A percentile compares a stretch with the other conserved stretches of the same genome.
Conservation (phyloP, 2,797 vertebrate species). For the Lindbergichthys nudifrons region DNA sequence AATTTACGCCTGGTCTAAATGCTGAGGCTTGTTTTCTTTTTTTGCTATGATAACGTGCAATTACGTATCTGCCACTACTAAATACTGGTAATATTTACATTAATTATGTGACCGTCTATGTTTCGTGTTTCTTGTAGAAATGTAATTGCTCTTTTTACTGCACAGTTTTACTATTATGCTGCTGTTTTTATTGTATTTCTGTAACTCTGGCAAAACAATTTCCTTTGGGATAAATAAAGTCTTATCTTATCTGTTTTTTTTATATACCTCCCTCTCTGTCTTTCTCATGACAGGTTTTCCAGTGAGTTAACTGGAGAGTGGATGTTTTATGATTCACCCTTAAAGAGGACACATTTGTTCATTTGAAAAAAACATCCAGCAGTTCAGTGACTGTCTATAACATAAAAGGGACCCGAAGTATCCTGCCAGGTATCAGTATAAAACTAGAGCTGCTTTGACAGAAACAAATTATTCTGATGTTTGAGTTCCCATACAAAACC, state of each 20-base stretch:
- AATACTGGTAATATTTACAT: too few relatives aligned
- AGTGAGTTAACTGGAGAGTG: conserved; percentile 15
- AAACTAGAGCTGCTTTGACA: conserved; percentile 42
- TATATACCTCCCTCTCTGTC: conserved; percentile 8
- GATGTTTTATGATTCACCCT: conserved; percentile 20
- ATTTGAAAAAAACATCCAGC: conserved; percentile 7
- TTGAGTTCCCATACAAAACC: conserved; percentile 13
- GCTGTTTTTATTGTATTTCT: too few relatives aligned
- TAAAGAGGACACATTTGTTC: not conserved
- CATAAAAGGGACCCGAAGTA: not conserved
- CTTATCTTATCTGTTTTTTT: not conserved
- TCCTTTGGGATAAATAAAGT: too few relatives aligned
- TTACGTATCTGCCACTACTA: too few relatives aligned
- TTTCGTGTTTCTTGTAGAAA: too few relatives aligned
- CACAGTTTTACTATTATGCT: too few relatives aligned
- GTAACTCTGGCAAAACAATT: too few relatives aligned
- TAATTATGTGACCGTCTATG: too few relatives aligned
- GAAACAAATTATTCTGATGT: conserved; percentile 32
- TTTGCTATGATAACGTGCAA: too few relatives aligned
- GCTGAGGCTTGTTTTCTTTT: conserved; percentile 35
- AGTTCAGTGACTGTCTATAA: not conserved
- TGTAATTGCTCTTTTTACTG: too few relatives aligned
- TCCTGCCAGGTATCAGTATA: conserved; percentile 16
- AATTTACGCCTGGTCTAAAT: conserved; percentile 36
- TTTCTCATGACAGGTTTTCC: conserved; percentile 41